These are phyloP conservation scores for Thalassophryne amazonica DNA, from an alignment of 2,797 vertebrate genomes.

Conservation along the genomic window DNA sequence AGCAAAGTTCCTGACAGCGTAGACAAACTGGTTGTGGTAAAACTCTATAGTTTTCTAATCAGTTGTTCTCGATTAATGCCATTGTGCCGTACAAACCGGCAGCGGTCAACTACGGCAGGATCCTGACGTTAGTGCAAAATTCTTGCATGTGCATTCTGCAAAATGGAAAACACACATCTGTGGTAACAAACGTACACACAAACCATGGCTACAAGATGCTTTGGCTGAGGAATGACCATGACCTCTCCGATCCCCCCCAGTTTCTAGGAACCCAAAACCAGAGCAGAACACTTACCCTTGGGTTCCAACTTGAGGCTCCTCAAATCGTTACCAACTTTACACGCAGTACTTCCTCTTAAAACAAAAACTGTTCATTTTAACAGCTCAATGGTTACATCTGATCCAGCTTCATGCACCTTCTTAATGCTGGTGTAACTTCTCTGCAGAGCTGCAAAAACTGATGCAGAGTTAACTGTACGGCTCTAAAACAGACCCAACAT, in stretches of 20 bases:
- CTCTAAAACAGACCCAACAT: no score
- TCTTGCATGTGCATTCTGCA: constrained; percentile 60
- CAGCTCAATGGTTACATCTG: no score
- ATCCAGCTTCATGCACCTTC: no score
- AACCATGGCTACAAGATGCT: constrained; percentile 25
- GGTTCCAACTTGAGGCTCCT: no score
- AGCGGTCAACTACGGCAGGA: constrained; percentile 29
- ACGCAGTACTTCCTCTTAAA: no score
- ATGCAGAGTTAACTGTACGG: no score
- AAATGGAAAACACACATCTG: constrained; percentile 39
- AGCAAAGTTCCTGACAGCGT: constrained; percentile 40
- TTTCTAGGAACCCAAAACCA: constrained; percentile 5
- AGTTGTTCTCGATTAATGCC: constrained; percentile 1
- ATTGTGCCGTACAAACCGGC: constrained; percentile 10
- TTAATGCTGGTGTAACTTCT: no score
- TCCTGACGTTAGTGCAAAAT: constrained; percentile 65
- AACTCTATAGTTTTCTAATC: constrained; percentile 35
- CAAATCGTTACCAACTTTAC: no score
- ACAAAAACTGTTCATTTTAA: no score
- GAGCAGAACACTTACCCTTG: no score
- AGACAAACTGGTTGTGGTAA: constrained; percentile 32
- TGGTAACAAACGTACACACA: constrained; percentile 15
- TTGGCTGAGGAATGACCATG: constrained; percentile 29
- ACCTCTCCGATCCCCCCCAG: constrained; percentile 1
- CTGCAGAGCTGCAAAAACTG: no score